Evolutionary conservation across 1,140 invertebrate genomes (phyloP).

Genomic region (Drosophila mojavensis): DNA sequence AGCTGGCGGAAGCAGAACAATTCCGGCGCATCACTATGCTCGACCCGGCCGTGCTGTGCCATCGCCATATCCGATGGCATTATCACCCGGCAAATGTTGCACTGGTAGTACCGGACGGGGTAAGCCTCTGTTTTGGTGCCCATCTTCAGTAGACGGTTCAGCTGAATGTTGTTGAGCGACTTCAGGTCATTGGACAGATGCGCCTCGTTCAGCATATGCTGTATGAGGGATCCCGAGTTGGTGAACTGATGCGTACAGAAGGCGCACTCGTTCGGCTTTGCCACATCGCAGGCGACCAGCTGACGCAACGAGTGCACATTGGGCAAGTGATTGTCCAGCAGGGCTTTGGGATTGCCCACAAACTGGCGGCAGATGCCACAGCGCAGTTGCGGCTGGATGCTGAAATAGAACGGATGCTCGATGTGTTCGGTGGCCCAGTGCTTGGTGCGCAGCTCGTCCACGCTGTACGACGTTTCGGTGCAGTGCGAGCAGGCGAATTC

Average conservation of each 20-base stretch:
- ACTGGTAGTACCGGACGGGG: constrained; percentile 57
- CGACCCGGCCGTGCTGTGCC: constrained; percentile 35
- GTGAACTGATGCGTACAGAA: constrained; percentile 42
- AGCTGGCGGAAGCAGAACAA: constrained; percentile 51
- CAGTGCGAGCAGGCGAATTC: constrained; percentile 59
- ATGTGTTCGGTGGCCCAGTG: constrained; percentile 50
- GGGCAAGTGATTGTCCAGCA: constrained; percentile 44
- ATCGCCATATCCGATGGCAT: constrained; percentile 53
- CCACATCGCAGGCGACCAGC: constrained; percentile 50
- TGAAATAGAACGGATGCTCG: constrained; percentile 57
- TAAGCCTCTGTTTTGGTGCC: background rate
- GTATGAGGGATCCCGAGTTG: constrained; percentile 3
- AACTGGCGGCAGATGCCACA: constrained; percentile 48
- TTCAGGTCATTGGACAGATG: constrained; percentile 61
- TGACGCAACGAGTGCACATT: constrained; percentile 15
- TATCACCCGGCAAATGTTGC: constrained; percentile 48
- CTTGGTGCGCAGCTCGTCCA: constrained; percentile 37
- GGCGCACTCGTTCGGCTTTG: constrained; percentile 42
- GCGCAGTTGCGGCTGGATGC: constrained; percentile 51
- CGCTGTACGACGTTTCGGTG: constrained; percentile 17
- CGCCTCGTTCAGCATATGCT: constrained; percentile 22
- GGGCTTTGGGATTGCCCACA: constrained; percentile 38
- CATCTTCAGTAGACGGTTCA: constrained; percentile 25
- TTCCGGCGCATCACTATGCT: constrained; percentile 35
- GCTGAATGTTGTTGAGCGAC: constrained; percentile 35